Evolutionary conservation across 1,140 invertebrate species (phyloP), one percentile per base, ranked within the genome.

Genomic region (Lepidurus apus): DNA sequence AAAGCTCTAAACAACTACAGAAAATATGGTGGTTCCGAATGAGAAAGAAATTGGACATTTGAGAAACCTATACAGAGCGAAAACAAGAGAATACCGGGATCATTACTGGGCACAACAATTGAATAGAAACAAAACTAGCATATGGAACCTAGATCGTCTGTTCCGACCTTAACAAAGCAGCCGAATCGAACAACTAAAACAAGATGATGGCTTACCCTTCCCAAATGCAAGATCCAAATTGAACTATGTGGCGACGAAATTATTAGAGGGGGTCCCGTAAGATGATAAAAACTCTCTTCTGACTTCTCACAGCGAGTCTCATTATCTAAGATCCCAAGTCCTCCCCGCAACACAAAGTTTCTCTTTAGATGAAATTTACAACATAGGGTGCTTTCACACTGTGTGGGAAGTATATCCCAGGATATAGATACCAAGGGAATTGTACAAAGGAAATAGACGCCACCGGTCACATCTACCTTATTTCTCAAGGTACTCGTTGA

Each of bases 301-400:
- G 45, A 11, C 45, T 47, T 47, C 9, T 4, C 45, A 47, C 2
- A 47, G 5, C 3, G 45, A 10, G 45, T 11, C 45, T 17, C 4
- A 17, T 11, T 1, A 17, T 47, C 5, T 11, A 3, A 47, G 45
- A 47, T 47, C 2, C 45, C 45, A 76, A 43, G 1, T 6, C 42
- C 3, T 42, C 42, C 3, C 21, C 1, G 42, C 1, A 44, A 24
- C 21, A 24, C 75, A n/a, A 42, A n/a, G 44, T 24, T 43, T 76
- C 24, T 43, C 75, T 44, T 17, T 43, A 76, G 75, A 76, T 1
- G 75, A 76, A 43, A 76, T 76, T 44, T 44, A 7, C 1, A 44
- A 42, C 7, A 44, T 43, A 13, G 24, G 26, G 26, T 26, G 26
- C 26, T 0, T 0, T 26, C 26, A 26, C 26, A 26, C 26, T 26